Base-by-base conservation (phyloP, 2,888 invertebrate genomes). In the Campoplex capitator region DNA sequence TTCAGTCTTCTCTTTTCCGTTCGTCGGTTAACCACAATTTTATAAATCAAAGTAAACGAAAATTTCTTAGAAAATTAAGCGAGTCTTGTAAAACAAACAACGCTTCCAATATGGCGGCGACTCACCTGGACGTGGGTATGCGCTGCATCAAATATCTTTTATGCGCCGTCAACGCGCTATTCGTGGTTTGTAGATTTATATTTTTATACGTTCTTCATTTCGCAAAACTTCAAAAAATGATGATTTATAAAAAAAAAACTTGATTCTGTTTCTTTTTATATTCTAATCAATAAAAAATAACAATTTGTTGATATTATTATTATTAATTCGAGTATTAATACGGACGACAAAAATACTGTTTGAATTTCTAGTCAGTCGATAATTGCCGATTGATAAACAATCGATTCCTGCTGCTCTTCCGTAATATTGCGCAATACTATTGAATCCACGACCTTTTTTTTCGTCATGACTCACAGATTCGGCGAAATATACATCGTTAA, bases 121-220 rank as follows among this genome's bases (percentile, higher is more conserved):
- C 93, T 58, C 96, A 67, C 94, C 95, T 95, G 94, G 95, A 89
- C 94, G 95, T 94, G 94, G 95, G 96, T 81, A 96, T 96, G 94
- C 95, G 95, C 88, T 96, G 96, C 93, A 95, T 97, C 91, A 96
- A 97, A 92, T 96, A 96, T 91, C 95, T 96, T 89, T 95, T 97
- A 32, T 96, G 96, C 92, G 94, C 96, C n/a, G 96, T 97, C 90
- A 97, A 97, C 94, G 95, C 96, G 62, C 94, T 96, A 88, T 96
- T 97, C 93, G 96, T 96, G 95, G 97, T 97, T 93, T 88, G 94
- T 94, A 92, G 51, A 77, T 74, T 68, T 62, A 28, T 32, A 38
- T 76, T 65, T 62, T 18, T 38, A 38, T 38, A 18, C n/a, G 13
- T 11, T 38, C 6, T 11, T 38, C 38, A 38, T 35, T 32, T 35